These are phyloP conservation scores for Zaprionus taronus DNA, from an alignment of 1,140 invertebrate species.

Conservation along the genomic window DNA sequence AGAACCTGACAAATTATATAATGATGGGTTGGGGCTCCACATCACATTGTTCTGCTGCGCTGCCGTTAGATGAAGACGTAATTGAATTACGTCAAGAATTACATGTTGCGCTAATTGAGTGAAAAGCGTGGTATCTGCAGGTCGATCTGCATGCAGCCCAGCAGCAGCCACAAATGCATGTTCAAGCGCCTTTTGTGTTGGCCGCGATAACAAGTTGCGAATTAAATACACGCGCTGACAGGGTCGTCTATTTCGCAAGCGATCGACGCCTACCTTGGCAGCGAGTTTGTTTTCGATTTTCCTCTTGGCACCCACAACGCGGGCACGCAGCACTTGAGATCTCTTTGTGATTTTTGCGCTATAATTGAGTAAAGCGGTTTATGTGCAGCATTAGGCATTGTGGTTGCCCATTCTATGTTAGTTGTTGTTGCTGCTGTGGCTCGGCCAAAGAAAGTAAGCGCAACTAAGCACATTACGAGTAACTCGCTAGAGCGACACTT, in stretches of 20 bases:
- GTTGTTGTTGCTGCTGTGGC: conserved; percentile 23
- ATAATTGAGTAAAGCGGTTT: conserved; percentile 82
- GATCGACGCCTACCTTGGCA: conserved; percentile 40
- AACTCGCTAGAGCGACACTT: conserved; percentile 57
- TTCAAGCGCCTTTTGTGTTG: conserved; percentile 46
- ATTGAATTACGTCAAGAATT: conserved; percentile 60
- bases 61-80: conserved; percentile 45
- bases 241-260: conserved; percentile 39
- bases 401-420: conserved; percentile 17
- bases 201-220: conserved; percentile 45
- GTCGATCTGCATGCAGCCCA: conserved; percentile 14
- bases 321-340: background rate
- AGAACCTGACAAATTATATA: conserved; percentile 70
- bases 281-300: too few relatives aligned
- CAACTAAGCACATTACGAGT: conserved; percentile 77
- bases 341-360: conserved; percentile 57
- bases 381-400: conserved; percentile 72
- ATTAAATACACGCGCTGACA: conserved; percentile 56
- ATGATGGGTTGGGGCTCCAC: conserved; percentile 56
- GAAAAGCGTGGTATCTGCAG: conserved; percentile 51
- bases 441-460: conserved; percentile 78
- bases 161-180: conserved; percentile 54
- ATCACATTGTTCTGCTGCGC: conserved; percentile 26
- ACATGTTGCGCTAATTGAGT: conserved; percentile 73
- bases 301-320: conserved; percentile 20